Conservation (phyloP, 1,140 invertebrate species). For the Ceratoteleas bidentatus region DNA sequence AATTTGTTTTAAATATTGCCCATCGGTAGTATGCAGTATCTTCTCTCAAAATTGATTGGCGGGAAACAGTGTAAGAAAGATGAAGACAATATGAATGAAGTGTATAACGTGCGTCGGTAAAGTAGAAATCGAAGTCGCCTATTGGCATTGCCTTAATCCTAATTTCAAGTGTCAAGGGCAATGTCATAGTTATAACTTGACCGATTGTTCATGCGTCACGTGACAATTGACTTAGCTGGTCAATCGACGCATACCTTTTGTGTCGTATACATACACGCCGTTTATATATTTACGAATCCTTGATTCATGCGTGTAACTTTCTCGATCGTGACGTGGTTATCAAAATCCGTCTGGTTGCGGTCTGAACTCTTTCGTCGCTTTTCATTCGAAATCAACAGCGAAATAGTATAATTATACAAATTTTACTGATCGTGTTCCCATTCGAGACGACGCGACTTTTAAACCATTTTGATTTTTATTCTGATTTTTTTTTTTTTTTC, state of each 20-base stretch:
- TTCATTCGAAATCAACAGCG: no score
- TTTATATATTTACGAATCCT: conserved; percentile 58
- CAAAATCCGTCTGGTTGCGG: not conserved
- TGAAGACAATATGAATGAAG: no score
- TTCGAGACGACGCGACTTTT: no score
- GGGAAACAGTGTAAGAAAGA: no score
- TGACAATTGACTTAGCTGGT: conserved; percentile 52
- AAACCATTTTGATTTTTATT: not conserved
- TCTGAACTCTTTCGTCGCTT: no score
- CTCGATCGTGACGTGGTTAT: conserved; percentile 27
- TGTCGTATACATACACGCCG: conserved; percentile 9
- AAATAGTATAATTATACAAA: no score
- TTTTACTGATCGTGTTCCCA: no score
- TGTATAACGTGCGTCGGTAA: conserved; percentile 21
- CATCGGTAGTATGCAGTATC: no score
- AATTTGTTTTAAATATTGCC: no score
- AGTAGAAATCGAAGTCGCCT: not conserved
- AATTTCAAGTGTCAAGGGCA: conserved; percentile 37
- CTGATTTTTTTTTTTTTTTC: not conserved
- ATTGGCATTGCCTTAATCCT: conserved; percentile 25
- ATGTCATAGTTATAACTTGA: conserved; percentile 53
- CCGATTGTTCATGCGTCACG: conserved; percentile 42
- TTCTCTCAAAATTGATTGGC: no score
- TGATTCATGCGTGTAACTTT: conserved; percentile 31
- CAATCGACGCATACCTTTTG: conserved; percentile 52